These are phyloP conservation scores for Leucozona laternaria DNA, from an alignment of 2,888 invertebrate genomes.

Conservation along the genomic window DNA sequence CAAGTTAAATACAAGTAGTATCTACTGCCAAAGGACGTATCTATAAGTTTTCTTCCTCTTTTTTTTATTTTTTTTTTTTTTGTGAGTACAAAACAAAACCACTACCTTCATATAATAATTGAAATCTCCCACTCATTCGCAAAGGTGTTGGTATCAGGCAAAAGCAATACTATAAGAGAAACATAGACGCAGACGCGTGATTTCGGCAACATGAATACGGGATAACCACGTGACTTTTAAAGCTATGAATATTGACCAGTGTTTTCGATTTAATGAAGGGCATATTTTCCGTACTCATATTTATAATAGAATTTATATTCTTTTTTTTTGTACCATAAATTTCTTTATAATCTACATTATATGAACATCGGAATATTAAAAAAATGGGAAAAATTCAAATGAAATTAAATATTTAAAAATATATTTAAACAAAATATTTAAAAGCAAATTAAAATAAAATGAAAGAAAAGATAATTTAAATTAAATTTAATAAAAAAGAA, in stretches of 20 bases:
- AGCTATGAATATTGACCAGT: constrained; percentile 24
- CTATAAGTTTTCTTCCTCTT: constrained; percentile 21
- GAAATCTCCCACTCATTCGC: constrained; percentile 25
- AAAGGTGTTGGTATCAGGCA: constrained; percentile 11
- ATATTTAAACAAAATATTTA: too few species aligned
- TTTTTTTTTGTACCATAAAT: not conserved
- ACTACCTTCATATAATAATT: constrained; percentile 28
- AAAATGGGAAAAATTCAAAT: too few species aligned
- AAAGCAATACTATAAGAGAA: not conserved
- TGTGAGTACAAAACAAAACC: constrained; percentile 16
- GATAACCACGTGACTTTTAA: constrained; percentile 44
- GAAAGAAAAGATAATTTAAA: too few species aligned
- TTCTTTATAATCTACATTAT: too few species aligned
- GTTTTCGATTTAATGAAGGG: constrained; percentile 7
- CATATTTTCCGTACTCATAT: not conserved
- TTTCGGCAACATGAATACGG: constrained; percentile 35
- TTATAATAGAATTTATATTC: not conserved
- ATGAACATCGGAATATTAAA: too few species aligned
- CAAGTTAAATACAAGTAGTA: constrained; percentile 22
- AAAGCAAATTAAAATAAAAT: too few species aligned
- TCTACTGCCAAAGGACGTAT: constrained; percentile 11
- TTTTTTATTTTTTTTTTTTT: not conserved
- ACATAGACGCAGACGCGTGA: constrained; percentile 39
- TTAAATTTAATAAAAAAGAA: too few species aligned
- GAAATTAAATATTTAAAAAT: too few species aligned